These are phyloP conservation scores for Conger conger DNA, from an alignment of 2,113 vertebrate genomes.

Conservation along the genomic window DNA sequence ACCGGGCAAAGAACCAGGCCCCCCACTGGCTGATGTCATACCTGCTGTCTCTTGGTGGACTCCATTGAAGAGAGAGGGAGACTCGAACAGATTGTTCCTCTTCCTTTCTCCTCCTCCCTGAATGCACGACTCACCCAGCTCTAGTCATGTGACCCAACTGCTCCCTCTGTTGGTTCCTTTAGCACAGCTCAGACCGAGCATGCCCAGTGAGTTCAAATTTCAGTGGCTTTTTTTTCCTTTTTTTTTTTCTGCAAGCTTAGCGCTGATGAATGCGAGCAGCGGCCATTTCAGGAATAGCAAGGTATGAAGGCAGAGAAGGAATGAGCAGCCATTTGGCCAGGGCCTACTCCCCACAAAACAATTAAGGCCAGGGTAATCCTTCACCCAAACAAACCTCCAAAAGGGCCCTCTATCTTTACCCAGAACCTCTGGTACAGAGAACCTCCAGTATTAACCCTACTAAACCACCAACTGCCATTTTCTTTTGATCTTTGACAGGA, in stretches of 20 bases:
- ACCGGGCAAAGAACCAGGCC: slow-evolving; percentile 13
- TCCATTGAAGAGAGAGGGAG: slow-evolving; percentile 42
- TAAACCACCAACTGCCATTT: not conserved
- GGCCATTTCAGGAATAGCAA: slow-evolving; percentile 11
- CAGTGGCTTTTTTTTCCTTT: slow-evolving; percentile 42
- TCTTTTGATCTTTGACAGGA: not conserved
- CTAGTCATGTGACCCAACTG: slow-evolving; percentile 67
- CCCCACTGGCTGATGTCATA: slow-evolving; percentile 39
- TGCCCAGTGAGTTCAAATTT: slow-evolving; percentile 63
- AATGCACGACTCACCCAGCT: slow-evolving; percentile 64
- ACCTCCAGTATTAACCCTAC: not conserved
- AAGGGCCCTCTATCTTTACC: slow-evolving; percentile 41
- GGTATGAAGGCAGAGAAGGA: slow-evolving; percentile 24
- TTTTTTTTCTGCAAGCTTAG: slow-evolving; percentile 21
- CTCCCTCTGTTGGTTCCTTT: slow-evolving; percentile 72
- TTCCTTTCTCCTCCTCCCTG: slow-evolving; percentile 64
- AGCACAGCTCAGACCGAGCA: slow-evolving; percentile 63
- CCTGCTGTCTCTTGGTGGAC: slow-evolving; percentile 53
- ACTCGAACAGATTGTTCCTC: slow-evolving; percentile 67
- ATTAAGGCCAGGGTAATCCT: slow-evolving; percentile 26
- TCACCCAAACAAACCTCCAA: slow-evolving; percentile 34
- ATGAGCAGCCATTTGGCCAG: slow-evolving; percentile 6
- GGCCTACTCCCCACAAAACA: slow-evolving; percentile 22
- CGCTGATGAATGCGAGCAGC: slow-evolving; percentile 42
- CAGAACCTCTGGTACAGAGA: slow-evolving; percentile 26